Conservation (phyloP, 2,888 invertebrate species). For the Lacanobia wlatinum region DNA sequence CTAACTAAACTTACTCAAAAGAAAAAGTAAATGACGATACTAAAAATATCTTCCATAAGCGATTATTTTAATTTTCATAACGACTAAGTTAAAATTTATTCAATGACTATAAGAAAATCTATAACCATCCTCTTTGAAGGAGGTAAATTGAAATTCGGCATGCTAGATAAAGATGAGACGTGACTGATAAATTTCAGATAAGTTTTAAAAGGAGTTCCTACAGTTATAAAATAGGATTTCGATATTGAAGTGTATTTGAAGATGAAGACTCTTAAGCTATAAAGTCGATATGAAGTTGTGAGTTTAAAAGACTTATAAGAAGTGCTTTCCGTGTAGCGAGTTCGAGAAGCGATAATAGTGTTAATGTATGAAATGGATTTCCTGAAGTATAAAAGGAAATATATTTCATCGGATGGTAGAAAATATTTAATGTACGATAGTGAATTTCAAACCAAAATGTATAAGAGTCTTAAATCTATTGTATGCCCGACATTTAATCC, state of each 20-base stretch:
- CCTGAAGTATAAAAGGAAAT: conserved; percentile 8
- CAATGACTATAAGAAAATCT: conserved; percentile 14
- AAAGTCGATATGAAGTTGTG: conserved; percentile 31
- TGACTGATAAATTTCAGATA: conserved; percentile 48
- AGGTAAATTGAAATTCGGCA: conserved; percentile 48
- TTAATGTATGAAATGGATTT: conserved; percentile 34
- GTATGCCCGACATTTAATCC: conserved; percentile 37
- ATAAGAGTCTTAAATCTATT: conserved; percentile 10
- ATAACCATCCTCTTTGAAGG: conserved; percentile 31
- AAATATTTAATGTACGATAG: conserved; percentile 5
- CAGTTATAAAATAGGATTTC: conserved; percentile 30
- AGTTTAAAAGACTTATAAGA: conserved; percentile 48
- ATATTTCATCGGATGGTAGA: conserved; percentile 9
- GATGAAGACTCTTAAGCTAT: conserved; percentile 40
- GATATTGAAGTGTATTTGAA: conserved; percentile 29
- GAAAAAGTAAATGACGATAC: not conserved
- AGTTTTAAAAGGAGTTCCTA: conserved; percentile 36
- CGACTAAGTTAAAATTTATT: conserved; percentile 30
- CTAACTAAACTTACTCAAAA: not conserved
- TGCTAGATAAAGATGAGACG: conserved; percentile 48
- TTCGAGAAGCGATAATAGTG: conserved; percentile 29
- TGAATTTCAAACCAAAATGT: conserved; percentile 24
- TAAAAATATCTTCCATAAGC: not conserved
- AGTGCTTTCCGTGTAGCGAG: conserved; percentile 30
- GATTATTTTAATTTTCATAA: conserved; percentile 12